Evolutionary conservation across 1,140 invertebrate genomes (phyloP), one percentile per base, ranked within the genome.

Genomic region (Babylonia areolata): DNA sequence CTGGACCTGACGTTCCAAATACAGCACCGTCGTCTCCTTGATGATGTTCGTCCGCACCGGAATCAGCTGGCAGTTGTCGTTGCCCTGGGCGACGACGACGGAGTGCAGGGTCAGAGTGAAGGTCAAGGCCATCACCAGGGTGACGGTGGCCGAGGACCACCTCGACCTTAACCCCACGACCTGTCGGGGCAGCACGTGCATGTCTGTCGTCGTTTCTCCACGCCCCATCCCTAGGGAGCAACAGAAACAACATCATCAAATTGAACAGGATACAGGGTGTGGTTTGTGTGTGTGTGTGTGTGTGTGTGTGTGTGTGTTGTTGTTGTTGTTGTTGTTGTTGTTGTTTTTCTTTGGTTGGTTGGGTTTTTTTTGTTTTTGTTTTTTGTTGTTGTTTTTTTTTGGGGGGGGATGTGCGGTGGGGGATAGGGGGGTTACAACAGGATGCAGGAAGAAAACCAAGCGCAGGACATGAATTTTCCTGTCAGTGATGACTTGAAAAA

Each of bases 61-160:
- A 28, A 81, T 80, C 23, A 80, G 77, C 75, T 80, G 85, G 58
- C 85, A 85, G 75, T 80, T 40, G 77, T 81, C 77, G 42, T 75
- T 73, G 15, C 39, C 33, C 6, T 81, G 73, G 58, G 5, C 31
- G n/a, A 31, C n/a, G 3, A 37, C 37, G 37, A 23, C 75, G 15
- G 37, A 39, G 35, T 77, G 75, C 35, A 77, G 75, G 17, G 75
- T 40, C 37, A 77, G 20, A 37, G 39, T 40, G 35, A 77, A 40
- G 75, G 75, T 77, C 35, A 77, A 77, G 37, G 75, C 31, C 75
- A 77, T 6, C 35, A 42, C 35, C 37, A 42, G 17, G 75, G 75
- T 77, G 0, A 77, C 31, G 71, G n/a, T 40, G 75, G 23, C 71
- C n/a, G 37, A 20, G 71, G 11, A 31, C 31, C 6, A 31, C 31